These are phyloP conservation scores for Spinus olivaceus DNA, from an alignment of 2,797 vertebrate genomes.

Conservation along the genomic window DNA sequence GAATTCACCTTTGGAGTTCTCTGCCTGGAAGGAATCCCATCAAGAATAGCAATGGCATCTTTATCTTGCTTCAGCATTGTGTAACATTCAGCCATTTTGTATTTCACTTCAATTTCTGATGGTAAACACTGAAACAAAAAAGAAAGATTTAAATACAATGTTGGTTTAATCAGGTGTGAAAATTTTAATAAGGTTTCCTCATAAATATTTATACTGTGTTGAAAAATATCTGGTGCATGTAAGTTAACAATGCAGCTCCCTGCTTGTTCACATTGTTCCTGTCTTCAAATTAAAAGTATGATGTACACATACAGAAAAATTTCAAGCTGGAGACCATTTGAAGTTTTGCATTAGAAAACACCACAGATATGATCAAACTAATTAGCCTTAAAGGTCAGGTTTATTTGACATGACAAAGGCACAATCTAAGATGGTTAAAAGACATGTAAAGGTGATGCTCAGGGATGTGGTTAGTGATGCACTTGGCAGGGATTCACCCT, in stretches of 20 bases:
- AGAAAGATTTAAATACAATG: accelerated
- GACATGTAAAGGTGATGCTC: neutral
- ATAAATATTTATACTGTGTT: neutral
- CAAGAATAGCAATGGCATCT: constrained; percentile 96
- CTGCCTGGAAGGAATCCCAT: constrained; percentile 96
- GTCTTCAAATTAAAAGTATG: neutral
- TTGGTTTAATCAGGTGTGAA: neutral
- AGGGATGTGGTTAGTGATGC: neutral
- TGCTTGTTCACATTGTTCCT: neutral
- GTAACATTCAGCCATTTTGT: constrained; percentile 99
- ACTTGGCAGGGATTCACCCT: neutral
- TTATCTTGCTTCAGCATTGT: constrained; percentile 97
- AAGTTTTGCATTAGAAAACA: neutral
- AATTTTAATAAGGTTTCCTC: neutral
- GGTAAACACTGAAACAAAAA: constrained; percentile 84
- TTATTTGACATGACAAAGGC: neutral
- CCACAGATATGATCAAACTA: neutral
- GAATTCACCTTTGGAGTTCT: constrained; percentile 91
- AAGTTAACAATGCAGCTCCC: neutral
- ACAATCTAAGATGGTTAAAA: neutral
- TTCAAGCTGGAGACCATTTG: neutral
- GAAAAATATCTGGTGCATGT: neutral
- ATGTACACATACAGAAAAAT: neutral
- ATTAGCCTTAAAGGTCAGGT: neutral
- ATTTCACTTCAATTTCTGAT: constrained; percentile 98